phyloP scores from a whole-genome alignment of 2,888 invertebrate species.

The Bellardia bayeri region DNA sequence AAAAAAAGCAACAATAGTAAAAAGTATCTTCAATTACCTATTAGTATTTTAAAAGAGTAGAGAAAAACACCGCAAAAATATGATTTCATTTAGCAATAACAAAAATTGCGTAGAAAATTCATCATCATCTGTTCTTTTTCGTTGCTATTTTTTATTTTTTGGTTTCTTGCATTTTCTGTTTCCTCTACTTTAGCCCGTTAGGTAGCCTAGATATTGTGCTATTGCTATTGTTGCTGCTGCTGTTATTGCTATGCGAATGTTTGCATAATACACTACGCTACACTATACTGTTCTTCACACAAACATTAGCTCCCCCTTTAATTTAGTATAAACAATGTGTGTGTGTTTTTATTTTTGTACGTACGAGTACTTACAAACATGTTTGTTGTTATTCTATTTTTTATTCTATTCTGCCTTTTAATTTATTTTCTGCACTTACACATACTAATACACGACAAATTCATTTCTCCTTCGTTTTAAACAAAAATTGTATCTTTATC shows the following conservation, averaged over 20 bases:
- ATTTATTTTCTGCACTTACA: conserved; percentile 21
- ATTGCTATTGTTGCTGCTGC: background rate
- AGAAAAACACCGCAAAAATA: background rate
- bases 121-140: background rate
- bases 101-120: background rate
- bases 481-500: background rate
- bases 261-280: background rate
- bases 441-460: background rate
- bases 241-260: conserved; percentile 5
- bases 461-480: background rate
- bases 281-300: background rate
- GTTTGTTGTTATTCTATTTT: conserved; percentile 19
- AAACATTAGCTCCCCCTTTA: background rate
- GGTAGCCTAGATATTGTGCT: no score
- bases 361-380: background rate
- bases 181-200: background rate
- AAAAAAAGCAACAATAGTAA: background rate
- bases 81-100: conserved; percentile 1
- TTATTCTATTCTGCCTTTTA: background rate
- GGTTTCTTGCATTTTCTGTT: background rate
- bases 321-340: conserved; percentile 11
- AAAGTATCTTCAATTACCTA: background rate
- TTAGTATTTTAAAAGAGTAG: background rate
- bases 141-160: no score
- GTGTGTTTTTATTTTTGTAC: no score